phyloP scores from a whole-genome alignment of 2,113 vertebrate genomes.

The Microcebus murinus region DNA sequence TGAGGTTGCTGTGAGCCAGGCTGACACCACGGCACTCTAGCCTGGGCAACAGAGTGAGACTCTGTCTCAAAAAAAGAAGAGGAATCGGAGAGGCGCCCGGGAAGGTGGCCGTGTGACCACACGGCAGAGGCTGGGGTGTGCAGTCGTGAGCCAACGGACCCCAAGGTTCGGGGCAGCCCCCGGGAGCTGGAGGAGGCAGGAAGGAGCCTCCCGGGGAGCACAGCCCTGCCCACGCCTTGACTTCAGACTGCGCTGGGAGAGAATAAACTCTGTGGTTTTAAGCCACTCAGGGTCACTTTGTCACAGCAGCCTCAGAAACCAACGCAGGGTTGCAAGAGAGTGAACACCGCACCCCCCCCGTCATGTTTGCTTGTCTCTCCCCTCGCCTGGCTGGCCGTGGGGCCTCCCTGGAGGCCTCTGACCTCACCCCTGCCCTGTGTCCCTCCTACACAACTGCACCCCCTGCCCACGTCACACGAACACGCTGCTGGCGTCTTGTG shows the following conservation, averaged over 20 bases:
- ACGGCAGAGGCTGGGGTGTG: neutral
- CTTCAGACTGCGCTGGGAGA: neutral
- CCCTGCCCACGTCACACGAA: too few species aligned
- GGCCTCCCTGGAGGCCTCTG: neutral
- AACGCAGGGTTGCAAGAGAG: accelerated
- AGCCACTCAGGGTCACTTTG: neutral
- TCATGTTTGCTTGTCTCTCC: too few species aligned
- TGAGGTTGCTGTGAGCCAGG: too few species aligned
- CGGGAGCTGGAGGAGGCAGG: neutral
- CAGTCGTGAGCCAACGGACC: neutral
- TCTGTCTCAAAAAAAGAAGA: too few species aligned
- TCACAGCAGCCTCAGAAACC: neutral
- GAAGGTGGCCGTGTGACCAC: accelerated
- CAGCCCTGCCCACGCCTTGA: neutral
- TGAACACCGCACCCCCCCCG: too few species aligned
- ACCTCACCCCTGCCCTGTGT: neutral
- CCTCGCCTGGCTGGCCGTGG: neutral
- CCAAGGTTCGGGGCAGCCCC: neutral
- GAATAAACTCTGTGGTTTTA: too few species aligned
- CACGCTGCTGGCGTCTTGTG: neutral
- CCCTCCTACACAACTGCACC: neutral
- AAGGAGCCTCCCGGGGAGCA: neutral
- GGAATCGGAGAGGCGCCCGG: too few species aligned
- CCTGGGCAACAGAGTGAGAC: too few species aligned
- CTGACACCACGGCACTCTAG: too few species aligned